phyloP scores from a whole-genome alignment of 2,113 vertebrate genomes.

The Chaetorhynchus papuensis region DNA sequence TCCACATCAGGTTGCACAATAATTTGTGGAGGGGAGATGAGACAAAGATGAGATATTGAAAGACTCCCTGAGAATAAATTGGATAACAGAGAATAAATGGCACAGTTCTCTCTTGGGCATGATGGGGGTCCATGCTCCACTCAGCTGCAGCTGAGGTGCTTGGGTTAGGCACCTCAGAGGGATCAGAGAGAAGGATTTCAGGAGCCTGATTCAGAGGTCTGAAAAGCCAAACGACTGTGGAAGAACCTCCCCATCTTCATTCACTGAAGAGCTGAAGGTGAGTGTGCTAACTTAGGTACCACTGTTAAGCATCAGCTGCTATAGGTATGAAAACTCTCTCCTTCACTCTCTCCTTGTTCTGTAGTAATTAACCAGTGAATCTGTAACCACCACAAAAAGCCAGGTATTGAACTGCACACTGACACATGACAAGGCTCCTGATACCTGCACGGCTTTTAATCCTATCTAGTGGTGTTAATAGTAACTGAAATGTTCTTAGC shows the following conservation, averaged over 20 bases:
- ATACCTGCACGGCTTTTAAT: not conserved
- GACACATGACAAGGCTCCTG: not conserved
- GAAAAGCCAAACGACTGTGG: not conserved
- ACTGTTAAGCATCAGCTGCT: not conserved
- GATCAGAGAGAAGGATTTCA: not conserved
- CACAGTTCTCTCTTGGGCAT: not conserved
- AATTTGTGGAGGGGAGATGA: not conserved
- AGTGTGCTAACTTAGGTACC: not conserved
- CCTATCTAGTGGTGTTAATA: not conserved
- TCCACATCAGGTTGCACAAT: not conserved
- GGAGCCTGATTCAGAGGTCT: not conserved
- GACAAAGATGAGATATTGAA: not conserved
- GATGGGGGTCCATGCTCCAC: not conserved
- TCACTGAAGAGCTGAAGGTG: not conserved
- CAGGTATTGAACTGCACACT: accelerated
- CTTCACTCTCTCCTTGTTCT: not conserved
- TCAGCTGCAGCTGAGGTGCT: not conserved
- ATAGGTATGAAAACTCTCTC: not conserved
- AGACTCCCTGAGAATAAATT: not conserved
- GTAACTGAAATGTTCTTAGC: not conserved
- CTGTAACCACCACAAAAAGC: not conserved
- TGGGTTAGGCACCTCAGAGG: not conserved
- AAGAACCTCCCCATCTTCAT: not conserved
- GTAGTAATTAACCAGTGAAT: not conserved
- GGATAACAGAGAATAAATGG: not conserved